These are phyloP conservation scores for Pelecanus crispus DNA, from an alignment of 2,113 vertebrate genomes.

Conservation along the genomic window DNA sequence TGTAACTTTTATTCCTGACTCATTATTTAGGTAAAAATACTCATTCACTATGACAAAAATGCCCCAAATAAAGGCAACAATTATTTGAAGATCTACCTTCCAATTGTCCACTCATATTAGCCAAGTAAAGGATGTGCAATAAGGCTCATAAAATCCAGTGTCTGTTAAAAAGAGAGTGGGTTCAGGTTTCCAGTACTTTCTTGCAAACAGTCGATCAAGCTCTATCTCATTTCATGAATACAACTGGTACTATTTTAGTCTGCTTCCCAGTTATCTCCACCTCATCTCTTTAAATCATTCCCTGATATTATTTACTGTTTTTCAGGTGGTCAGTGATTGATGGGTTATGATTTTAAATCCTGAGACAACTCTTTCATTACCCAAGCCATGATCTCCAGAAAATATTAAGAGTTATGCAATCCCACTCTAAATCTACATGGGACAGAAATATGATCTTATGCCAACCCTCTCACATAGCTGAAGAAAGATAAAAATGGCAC, in stretches of 20 bases:
- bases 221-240: background rate
- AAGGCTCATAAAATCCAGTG: background rate
- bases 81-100: background rate
- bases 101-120: background rate
- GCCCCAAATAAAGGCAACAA: background rate
- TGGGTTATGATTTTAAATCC: background rate
- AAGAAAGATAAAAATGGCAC: background rate
- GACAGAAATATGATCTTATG: background rate
- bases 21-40: background rate
- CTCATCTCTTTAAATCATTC: background rate
- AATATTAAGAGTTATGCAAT: background rate
- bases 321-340: background rate
- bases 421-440: background rate
- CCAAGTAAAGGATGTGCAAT: background rate
- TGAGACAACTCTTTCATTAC: background rate
- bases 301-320: background rate
- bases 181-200: background rate
- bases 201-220: background rate
- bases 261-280: background rate
- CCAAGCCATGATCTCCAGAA: background rate
- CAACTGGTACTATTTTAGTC: background rate
- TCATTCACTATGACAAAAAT: background rate
- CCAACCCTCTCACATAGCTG: background rate
- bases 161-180: background rate
- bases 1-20: slow-evolving; percentile 13